phyloP scores from a whole-genome alignment of 2,797 vertebrate genomes.

The Lutjanus argentimaculatus region DNA sequence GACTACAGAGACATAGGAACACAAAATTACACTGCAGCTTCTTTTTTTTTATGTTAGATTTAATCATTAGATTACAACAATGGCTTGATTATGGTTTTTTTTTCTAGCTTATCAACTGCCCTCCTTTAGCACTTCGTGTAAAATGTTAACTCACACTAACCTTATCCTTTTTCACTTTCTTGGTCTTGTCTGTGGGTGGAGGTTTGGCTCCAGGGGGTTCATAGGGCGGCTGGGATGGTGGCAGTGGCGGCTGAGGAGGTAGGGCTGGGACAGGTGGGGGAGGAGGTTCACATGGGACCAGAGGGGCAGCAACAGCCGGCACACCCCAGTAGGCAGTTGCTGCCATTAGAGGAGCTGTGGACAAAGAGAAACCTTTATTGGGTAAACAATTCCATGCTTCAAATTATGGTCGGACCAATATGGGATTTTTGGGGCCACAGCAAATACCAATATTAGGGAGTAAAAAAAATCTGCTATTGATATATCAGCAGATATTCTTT shows the following conservation, averaged over 20 bases:
- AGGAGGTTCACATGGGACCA: slow-evolving; percentile 88
- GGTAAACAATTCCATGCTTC: neutral
- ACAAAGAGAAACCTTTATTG: slow-evolving; percentile 4
- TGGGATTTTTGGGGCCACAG: too few relatives aligned
- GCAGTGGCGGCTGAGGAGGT: slow-evolving; percentile 82
- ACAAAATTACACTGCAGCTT: neutral
- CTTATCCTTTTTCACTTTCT: slow-evolving; percentile 95
- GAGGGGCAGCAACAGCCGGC: slow-evolving; percentile 77
- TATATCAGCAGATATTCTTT: too few relatives aligned
- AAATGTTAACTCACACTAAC: slow-evolving; percentile 71
- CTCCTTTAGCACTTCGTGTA: neutral
- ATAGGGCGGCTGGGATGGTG: slow-evolving; percentile 74
- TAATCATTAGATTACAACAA: neutral
- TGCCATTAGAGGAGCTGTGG: slow-evolving; percentile 79
- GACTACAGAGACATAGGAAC: slow-evolving; percentile 72
- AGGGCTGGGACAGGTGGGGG: slow-evolving; percentile 73
- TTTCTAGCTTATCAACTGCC: neutral
- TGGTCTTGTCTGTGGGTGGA: slow-evolving; percentile 87
- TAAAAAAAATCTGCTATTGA: too few relatives aligned
- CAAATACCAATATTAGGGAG: too few relatives aligned
- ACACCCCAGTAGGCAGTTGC: slow-evolving; percentile 88
- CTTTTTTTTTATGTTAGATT: neutral
- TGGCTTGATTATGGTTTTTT: neutral
- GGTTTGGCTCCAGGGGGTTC: slow-evolving; percentile 83
- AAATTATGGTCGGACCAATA: too few relatives aligned